phyloP scores from a whole-genome alignment of 2,113 vertebrate genomes.

The Zapus hudsonius region DNA sequence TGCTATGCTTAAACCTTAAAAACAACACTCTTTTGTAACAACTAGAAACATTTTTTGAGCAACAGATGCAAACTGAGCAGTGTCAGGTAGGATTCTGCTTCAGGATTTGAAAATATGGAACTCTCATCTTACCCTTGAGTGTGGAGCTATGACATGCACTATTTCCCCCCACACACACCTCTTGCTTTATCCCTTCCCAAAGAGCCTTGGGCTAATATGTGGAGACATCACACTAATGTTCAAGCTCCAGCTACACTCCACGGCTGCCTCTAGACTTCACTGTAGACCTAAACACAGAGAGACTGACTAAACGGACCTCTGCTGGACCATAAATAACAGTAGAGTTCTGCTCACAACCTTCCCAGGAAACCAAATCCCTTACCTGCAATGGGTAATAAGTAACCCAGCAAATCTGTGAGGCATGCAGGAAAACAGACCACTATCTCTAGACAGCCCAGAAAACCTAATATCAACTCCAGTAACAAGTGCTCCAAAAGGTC shows the following conservation, averaged over 20 bases:
- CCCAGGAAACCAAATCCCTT: background rate
- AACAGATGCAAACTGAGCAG: background rate
- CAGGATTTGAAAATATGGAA: background rate
- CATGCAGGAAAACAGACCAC: background rate
- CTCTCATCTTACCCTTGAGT: too few species aligned
- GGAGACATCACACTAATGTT: background rate
- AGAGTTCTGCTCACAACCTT: background rate
- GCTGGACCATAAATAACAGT: background rate
- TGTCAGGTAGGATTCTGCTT: background rate
- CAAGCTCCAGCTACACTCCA: background rate
- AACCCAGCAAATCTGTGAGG: background rate
- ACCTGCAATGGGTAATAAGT: background rate
- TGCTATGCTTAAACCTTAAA: background rate
- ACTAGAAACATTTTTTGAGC: background rate
- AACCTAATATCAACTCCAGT: background rate
- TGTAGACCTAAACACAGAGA: background rate
- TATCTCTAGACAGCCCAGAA: background rate
- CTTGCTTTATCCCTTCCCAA: background rate
- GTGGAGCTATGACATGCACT: background rate
- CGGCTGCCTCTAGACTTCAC: background rate
- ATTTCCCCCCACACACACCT: background rate
- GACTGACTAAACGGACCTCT: background rate
- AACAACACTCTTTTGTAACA: background rate
- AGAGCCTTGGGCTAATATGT: background rate
- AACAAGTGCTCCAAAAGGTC: background rate